A percentile compares a stretch with the other conserved stretches of the same genome.
These are phyloP conservation scores for Florisuga fusca DNA, from an alignment of 2,797 vertebrate species.

Conservation along the genomic window DNA sequence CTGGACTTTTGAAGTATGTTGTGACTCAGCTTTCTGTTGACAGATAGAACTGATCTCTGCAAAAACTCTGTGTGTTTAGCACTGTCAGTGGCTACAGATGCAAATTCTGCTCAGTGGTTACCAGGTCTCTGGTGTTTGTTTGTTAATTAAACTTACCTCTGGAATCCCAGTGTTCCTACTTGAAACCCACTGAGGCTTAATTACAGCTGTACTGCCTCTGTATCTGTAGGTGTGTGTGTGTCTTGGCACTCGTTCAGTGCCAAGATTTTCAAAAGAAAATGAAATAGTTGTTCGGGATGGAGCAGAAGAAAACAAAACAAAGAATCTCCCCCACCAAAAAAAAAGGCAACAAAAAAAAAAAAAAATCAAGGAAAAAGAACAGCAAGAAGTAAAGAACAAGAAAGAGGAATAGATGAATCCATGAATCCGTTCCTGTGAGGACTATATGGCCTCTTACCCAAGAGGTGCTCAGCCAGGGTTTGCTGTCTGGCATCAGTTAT, in stretches of 20 bases:
- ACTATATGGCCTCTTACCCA: accelerated
- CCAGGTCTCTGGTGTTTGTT: background rate
- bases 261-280: background rate
- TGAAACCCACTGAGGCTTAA: background rate
- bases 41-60: background rate
- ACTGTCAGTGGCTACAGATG: background rate
- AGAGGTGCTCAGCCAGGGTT: background rate
- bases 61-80: background rate
- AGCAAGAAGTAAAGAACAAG: background rate
- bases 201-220: accelerated
- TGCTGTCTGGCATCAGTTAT: background rate
- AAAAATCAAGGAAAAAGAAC: background rate
- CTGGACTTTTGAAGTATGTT: background rate
- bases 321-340: background rate
- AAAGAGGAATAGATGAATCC: background rate
- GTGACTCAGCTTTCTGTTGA: background rate
- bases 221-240: background rate
- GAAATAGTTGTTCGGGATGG: background rate
- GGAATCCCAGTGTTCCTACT: background rate
- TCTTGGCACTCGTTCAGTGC: background rate
- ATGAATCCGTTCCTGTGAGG: background rate
- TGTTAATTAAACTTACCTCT: background rate
- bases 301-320: background rate
- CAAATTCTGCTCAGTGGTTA: background rate
- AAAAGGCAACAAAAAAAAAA: too few relatives aligned